Conservation (phyloP, 1,140 invertebrate species). For the Cherax quadricarinatus region DNA sequence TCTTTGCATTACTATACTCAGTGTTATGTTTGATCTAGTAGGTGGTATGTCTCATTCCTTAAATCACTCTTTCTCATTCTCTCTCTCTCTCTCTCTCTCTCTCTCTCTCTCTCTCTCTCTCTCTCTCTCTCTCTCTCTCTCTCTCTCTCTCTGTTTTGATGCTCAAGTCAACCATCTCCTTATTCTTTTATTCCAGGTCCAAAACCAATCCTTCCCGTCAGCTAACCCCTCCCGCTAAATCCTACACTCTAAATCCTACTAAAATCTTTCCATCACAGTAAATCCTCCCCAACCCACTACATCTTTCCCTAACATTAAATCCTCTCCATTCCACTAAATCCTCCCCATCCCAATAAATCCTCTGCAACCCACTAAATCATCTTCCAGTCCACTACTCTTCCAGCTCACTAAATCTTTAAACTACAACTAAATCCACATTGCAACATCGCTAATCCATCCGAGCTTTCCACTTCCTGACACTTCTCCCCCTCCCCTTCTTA, state of each 20-base stretch:
- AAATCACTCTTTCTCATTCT: neutral
- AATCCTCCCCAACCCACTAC: neutral
- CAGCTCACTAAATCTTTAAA: neutral
- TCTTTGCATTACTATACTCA: too few species aligned
- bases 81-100: conserved; percentile 12
- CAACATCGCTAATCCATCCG: conserved; percentile 22
- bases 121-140: conserved; percentile 5
- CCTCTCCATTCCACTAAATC: conserved; percentile 7
- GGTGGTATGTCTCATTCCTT: neutral
- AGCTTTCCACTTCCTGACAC: conserved; percentile 1
- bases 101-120: conserved; percentile 9
- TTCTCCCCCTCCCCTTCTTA: conserved; percentile 16
- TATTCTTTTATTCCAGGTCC: neutral
- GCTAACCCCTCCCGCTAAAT: too few species aligned
- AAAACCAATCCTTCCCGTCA: neutral
- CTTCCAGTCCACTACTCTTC: neutral
- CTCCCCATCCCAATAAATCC: conserved; percentile 23
- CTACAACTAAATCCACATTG: conserved; percentile 28
- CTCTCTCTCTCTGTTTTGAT: neutral
- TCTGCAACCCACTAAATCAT: neutral
- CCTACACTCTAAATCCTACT: neutral
- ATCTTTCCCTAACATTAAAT: neutral
- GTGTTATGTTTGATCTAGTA: too few species aligned
- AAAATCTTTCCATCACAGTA: conserved; percentile 2
- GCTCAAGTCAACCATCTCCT: neutral